Conservation (phyloP, 2,888 invertebrate genomes). For the Entomobrya multifasciata region DNA sequence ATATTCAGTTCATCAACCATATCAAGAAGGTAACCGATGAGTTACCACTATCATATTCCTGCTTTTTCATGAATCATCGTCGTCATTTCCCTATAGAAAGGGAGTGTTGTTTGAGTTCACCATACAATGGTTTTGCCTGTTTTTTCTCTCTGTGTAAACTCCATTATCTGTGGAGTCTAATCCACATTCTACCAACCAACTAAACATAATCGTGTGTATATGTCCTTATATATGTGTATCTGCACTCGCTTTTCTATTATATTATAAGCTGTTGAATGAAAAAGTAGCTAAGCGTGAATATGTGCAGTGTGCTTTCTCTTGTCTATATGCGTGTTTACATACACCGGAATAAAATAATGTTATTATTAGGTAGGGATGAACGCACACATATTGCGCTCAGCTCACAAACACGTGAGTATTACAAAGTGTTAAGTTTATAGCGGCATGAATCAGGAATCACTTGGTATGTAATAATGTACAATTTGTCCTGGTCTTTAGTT, state of each 20-base stretch:
- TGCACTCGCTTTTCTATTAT: not conserved
- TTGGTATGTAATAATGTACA: conserved; percentile 61
- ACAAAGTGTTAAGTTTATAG: not conserved
- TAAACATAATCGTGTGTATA: too few relatives aligned
- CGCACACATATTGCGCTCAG: not conserved
- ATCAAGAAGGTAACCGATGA: not conserved
- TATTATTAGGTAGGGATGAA: too few relatives aligned
- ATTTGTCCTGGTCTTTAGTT: conserved; percentile 73
- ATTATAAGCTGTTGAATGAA: not conserved
- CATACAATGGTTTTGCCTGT: conserved; percentile 25
- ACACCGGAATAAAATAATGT: conserved; percentile 7
- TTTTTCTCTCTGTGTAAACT: conserved; percentile 27
- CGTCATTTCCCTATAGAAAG: not conserved
- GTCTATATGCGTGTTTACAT: not conserved
- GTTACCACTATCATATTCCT: not conserved
- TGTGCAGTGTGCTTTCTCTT: not conserved
- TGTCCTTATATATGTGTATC: conserved; percentile 13
- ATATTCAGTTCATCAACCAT: conserved; percentile 2
- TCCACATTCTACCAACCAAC: conserved; percentile 22
- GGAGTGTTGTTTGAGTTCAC: conserved; percentile 37
- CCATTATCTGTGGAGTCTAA: conserved; percentile 14
- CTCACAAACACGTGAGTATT: not conserved
- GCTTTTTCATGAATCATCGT: not conserved
- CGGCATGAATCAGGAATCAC: conserved; percentile 49
- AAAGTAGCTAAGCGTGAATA: conserved; percentile 22